Percentiles rank a stretch among this genome's conserved stretches.
These are phyloP conservation scores for Loriculus beryllinus DNA, from an alignment of 2,797 vertebrate species.

Conservation along the genomic window DNA sequence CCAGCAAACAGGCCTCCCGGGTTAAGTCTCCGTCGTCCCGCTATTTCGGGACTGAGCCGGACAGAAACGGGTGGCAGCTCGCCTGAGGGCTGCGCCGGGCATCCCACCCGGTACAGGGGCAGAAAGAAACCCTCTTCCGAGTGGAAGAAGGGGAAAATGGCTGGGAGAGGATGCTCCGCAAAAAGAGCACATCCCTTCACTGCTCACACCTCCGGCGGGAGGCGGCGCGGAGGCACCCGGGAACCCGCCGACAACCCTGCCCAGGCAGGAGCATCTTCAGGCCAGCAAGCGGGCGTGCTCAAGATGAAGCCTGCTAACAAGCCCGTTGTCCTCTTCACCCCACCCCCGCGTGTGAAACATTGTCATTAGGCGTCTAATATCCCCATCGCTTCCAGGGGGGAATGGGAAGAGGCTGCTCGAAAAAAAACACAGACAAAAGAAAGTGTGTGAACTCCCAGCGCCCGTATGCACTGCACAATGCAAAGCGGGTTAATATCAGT, in stretches of 20 bases:
- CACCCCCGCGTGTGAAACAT: conserved; percentile 52
- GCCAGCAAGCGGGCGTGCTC: conserved; percentile 22
- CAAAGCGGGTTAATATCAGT: conserved; percentile 37
- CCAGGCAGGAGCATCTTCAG: conserved; percentile 13
- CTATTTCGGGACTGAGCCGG: neutral
- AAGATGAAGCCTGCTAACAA: conserved; percentile 49
- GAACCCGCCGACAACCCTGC: neutral
- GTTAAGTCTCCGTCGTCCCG: neutral
- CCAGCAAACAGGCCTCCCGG: neutral
- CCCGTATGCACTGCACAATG: conserved; percentile 1
- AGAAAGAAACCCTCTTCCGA: neutral
- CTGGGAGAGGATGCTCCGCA: neutral
- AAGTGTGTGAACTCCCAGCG: conserved; percentile 38
- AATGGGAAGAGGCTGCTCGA: conserved; percentile 51
- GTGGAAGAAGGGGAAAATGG: neutral
- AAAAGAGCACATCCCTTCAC: neutral
- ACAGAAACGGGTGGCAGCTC: neutral
- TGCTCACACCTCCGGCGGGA: neutral
- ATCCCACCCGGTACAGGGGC: neutral
- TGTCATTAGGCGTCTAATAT: conserved; percentile 65
- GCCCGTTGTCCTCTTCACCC: conserved; percentile 54
- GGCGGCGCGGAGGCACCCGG: neutral
- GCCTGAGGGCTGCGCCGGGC: neutral
- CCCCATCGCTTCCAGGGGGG: conserved; percentile 41
- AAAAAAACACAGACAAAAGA: conserved; percentile 11